These are phyloP conservation scores for Eristalis pertinax DNA, from an alignment of 2,888 invertebrate genomes.

Conservation along the genomic window DNA sequence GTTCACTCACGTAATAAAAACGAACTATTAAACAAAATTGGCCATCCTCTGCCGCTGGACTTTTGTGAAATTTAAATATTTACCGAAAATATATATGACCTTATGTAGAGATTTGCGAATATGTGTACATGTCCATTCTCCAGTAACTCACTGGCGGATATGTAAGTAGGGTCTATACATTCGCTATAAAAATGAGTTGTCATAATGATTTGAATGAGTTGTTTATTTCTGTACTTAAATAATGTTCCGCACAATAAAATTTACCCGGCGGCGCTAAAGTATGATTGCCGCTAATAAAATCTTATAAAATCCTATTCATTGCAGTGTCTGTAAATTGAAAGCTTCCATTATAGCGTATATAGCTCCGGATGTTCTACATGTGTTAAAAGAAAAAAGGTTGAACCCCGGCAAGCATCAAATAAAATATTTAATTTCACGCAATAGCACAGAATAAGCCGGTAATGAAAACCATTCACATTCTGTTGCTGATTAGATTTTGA, in stretches of 20 bases:
- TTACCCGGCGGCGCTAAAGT: neutral
- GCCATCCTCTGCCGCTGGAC: neutral
- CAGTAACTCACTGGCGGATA: neutral
- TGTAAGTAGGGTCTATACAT: neutral
- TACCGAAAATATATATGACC: neutral
- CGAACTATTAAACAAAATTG: neutral
- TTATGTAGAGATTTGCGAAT: neutral
- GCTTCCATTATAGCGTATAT: neutral
- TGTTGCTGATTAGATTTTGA: too few species aligned
- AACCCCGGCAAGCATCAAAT: too few species aligned
- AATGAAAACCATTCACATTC: too few species aligned
- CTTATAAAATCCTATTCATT: neutral
- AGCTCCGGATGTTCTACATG: neutral
- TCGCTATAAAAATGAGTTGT: neutral
- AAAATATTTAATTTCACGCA: too few species aligned
- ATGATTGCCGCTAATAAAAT: neutral
- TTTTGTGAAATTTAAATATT: neutral
- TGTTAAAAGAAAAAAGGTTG: neutral
- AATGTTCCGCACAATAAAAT: neutral
- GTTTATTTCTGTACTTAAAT: neutral
- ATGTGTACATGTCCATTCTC: neutral
- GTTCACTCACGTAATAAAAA: constrained; percentile 13
- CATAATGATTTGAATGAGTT: neutral
- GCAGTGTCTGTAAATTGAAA: neutral
- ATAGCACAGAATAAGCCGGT: too few species aligned